Evolutionary conservation across 2,113 vertebrate genomes (phyloP), one percentile per base, ranked within the genome.

Genomic region (Paramisgurnus dabryanus): DNA sequence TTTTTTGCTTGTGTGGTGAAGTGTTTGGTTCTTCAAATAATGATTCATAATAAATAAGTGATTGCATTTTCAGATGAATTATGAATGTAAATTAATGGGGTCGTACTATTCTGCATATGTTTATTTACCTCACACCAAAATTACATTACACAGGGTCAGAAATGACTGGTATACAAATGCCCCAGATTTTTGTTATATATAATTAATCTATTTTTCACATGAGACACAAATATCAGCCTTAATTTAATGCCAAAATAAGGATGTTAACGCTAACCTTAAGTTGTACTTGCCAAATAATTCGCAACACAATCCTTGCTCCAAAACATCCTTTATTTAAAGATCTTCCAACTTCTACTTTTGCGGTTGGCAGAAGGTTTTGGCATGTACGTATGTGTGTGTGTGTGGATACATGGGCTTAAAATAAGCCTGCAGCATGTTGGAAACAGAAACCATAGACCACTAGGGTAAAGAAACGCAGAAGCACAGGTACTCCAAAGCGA

Each of bases 391-490:
- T 73, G 78, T 75, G 79, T 57, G 80, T 40, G 69, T 63, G 79
- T 67, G 75, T 68, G 64, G 69, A 47, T 64, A 67, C 40, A 68
- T 65, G 50, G 79, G 63, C 68, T 68, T 81, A 81, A 74, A 84
- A 81, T 78, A 84, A 67, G 81, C 80, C 82, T 50, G 55, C 80
- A 84, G 85, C 80, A 73, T 78, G 82, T 82, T 79, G 76, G 82
- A 77, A 71, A 22, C 66, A 65, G 70, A 73, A 71, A 69, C 40
- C 75, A 70, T 81, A 77, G 81, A 79, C 78, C 87, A 69, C 55
- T 83, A 67, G 82, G 86, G 83, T 85, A 85, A 70, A 60, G 82
- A 57, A 60, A 79, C 72, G 63, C 72, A 67, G 86, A 84, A 76
- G 85, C 65, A 49, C 45, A 77, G 81, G 77, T 76, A 50, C 80